A percentile compares a stretch with the other conserved stretches of the same genome.
Evolutionary conservation across 2,888 invertebrate species (phyloP).

Genomic region (Parapristionchus giblindavisi): DNA sequence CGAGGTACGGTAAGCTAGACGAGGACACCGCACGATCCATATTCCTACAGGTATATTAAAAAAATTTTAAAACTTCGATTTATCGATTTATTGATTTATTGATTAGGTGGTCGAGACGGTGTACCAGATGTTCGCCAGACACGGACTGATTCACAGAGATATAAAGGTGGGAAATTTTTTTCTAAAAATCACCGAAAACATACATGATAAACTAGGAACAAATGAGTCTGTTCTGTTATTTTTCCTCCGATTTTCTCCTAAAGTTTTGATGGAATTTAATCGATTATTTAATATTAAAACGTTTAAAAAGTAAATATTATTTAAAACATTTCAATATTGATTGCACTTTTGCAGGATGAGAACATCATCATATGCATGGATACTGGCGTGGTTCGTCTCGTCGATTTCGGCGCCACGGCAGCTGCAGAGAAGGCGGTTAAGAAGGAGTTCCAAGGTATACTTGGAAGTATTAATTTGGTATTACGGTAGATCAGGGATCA

Average conservation of each 20-base stretch:
- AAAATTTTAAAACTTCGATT: not conserved
- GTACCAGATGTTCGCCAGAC: constrained; percentile 57
- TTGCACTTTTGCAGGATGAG: constrained; percentile 55
- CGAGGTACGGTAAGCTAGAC: constrained; percentile 59
- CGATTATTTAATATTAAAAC: too few species aligned
- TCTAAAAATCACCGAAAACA: not conserved
- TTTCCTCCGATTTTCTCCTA: too few species aligned
- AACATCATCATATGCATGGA: constrained; percentile 65
- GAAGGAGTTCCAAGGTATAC: constrained; percentile 60
- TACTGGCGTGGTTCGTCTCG: constrained; percentile 62
- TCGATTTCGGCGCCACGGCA: constrained; percentile 66
- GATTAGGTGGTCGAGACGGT: constrained; percentile 59
- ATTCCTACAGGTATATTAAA: constrained; percentile 52
- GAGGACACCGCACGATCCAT: constrained; percentile 61
- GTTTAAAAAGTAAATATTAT: too few species aligned
- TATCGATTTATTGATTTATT: not conserved
- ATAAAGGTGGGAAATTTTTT: constrained; percentile 53
- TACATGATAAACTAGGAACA: not conserved
- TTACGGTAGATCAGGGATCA: not conserved
- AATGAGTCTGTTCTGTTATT: too few species aligned
- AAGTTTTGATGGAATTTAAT: too few species aligned
- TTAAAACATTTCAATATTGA: too few species aligned
- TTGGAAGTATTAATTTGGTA: not conserved
- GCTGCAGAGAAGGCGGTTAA: constrained; percentile 58
- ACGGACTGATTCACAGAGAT: constrained; percentile 64